These are phyloP conservation scores for Dascillus cervinus DNA, from an alignment of 2,888 invertebrate species.

Conservation along the genomic window DNA sequence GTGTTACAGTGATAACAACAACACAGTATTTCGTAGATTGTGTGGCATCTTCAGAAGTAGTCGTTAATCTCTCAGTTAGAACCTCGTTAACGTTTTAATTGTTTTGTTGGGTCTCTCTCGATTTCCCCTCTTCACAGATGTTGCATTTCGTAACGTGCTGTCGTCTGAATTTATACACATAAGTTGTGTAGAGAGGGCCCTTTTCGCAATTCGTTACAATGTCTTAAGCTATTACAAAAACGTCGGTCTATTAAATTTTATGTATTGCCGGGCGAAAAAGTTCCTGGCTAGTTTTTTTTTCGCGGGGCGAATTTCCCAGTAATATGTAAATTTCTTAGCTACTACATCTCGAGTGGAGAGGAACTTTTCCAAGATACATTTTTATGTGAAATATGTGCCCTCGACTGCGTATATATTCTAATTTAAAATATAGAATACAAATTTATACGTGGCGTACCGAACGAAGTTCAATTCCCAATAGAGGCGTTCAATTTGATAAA, in stretches of 20 bases:
- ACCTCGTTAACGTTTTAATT: constrained; percentile 40
- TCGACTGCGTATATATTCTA: constrained; percentile 43
- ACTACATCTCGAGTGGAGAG: constrained; percentile 38
- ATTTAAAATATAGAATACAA: constrained; percentile 46
- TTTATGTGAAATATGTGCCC: constrained; percentile 44
- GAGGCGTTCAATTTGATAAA: constrained; percentile 44
- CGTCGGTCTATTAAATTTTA: constrained; percentile 19
- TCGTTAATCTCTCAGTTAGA: constrained; percentile 38
- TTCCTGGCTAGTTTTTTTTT: constrained; percentile 17
- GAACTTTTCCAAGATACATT: constrained; percentile 31
- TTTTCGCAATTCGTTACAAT: constrained; percentile 27
- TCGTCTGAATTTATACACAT: constrained; percentile 29
- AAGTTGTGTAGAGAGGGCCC: constrained; percentile 25
- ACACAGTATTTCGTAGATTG: too few species aligned
- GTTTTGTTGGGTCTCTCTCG: constrained; percentile 37
- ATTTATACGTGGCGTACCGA: constrained; percentile 38
- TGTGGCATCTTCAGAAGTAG: constrained; percentile 34
- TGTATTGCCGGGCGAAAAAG: constrained; percentile 18
- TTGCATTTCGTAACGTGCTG: constrained; percentile 26
- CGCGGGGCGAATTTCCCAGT: constrained; percentile 36
- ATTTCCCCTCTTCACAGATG: constrained; percentile 33
- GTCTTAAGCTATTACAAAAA: constrained; percentile 21
- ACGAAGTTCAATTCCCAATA: constrained; percentile 38
- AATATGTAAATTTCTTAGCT: constrained; percentile 39
- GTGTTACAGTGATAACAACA: too few species aligned